Percentiles rank a stretch among this genome's conserved stretches.
phyloP scores from a whole-genome alignment of 37 sponge, comb jelly and placozoan genomes.

The Hormiphora californensis region DNA sequence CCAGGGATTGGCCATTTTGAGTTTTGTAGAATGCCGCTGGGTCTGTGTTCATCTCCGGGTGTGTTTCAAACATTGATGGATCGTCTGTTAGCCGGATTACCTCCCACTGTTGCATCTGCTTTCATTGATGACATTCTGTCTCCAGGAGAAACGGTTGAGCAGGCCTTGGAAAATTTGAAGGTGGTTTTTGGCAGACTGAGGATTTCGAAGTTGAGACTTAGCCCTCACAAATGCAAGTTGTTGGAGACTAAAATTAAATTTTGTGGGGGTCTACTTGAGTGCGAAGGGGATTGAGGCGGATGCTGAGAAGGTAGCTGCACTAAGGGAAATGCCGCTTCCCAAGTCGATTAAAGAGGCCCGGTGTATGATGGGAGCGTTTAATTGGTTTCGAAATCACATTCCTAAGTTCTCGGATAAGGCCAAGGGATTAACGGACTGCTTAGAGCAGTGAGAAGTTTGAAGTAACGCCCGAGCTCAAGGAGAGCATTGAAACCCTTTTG shows the following conservation, averaged over 20 bases:
- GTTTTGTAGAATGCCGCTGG: constrained; percentile 60
- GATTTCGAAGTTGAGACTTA: constrained; percentile 59
- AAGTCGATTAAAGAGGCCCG: not conserved
- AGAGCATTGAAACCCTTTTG: constrained; percentile 56
- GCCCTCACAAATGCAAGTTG: constrained; percentile 58
- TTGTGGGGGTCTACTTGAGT: constrained; percentile 59
- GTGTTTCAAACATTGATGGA: constrained; percentile 62
- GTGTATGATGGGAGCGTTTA: too few species aligned
- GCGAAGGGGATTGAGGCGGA: constrained; percentile 58
- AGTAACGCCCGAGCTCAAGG: constrained; percentile 11
- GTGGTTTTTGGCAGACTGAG: constrained; percentile 56
- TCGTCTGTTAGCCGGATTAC: constrained; percentile 54
- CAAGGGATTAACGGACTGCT: too few species aligned
- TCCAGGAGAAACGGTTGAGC: constrained; percentile 3
- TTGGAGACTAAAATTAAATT: constrained; percentile 51
- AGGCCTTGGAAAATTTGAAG: constrained; percentile 54
- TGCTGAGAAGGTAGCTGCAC: not conserved
- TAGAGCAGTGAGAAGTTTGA: constrained; percentile 50
- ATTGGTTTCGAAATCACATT: too few species aligned
- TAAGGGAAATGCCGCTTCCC: not conserved
- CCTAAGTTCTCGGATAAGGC: too few species aligned
- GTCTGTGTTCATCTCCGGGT: constrained; percentile 55
- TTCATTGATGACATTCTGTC: constrained; percentile 58
- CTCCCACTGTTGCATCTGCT: constrained; percentile 54
- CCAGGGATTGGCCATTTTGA: constrained; percentile 63